Evolutionary conservation across 2,113 vertebrate genomes (phyloP), one percentile per base, ranked within the genome.

Genomic region (Elachura formosa): DNA sequence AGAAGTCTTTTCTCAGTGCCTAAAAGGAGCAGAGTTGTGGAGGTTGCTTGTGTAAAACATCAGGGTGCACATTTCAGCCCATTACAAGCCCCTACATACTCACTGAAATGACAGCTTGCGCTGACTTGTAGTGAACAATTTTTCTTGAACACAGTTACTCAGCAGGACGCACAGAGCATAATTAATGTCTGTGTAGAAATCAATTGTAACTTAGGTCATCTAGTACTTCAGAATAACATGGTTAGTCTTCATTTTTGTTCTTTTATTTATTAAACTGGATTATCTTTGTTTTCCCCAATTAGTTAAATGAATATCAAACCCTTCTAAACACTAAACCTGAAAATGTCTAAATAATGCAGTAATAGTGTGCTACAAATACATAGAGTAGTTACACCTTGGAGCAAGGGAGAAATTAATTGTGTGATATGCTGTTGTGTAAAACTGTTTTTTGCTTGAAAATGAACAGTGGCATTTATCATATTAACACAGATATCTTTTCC

Each of bases 221-320:
- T 63, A 71, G 49, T 66, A 34, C 46, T 91, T 80, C 41, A 67
- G 51, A 92, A 85, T 86, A 62, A 80, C 22, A 14, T 55, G 34
- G 74, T 72, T 90, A 52, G 28, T 81, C 51, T 75, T 93, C 45
- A 63, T 81, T 90, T 95, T 84, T 93, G 16, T 33, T 62, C 58
- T 90, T 96, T 81, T 78, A 51, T 87, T 96, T 87, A 58, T 72
- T 36, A n/a, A 82, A 67, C 36, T 61, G 18, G 38, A 82, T 71
- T 66, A 59, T 77, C 72, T 85, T 48, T 77, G 64, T 90, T 96
- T 90, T 84, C 64, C 71, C 41, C 41, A 81, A 73, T 95, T 95
- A 90, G 43, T 49, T 87, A 83, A 95, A 88, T 63, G 73, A 94
- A 96, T 43, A 80, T 62, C 86, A 94, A 89, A 84, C 56, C n/a